Conservation (phyloP, 2,113 vertebrate species). For the Gasterosteus aculeatus region DNA sequence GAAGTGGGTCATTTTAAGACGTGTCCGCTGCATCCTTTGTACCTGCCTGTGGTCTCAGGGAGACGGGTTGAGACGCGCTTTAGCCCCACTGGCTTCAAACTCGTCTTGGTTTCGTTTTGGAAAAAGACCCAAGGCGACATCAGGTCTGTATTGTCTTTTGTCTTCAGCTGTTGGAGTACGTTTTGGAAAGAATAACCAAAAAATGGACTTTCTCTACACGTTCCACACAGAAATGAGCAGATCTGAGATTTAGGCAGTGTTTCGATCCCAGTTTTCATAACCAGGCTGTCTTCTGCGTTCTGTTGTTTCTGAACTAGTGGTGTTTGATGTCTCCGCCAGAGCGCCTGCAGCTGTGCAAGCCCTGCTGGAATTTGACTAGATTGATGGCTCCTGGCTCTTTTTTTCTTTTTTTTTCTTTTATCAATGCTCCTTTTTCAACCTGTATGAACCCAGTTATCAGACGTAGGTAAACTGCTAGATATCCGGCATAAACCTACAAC, state of each 20-base stretch:
- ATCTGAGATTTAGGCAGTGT: not conserved
- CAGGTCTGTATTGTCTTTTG: conserved; percentile 42
- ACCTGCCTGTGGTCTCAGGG: conserved; percentile 15
- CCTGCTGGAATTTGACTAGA: conserved; percentile 24
- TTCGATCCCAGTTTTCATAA: not conserved
- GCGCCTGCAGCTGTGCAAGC: conserved; percentile 32
- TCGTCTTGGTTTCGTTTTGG: conserved; percentile 25
- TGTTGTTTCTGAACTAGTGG: not conserved
- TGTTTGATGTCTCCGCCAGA: conserved; percentile 14
- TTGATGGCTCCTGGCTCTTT: not conserved
- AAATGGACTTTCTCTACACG: conserved; percentile 9
- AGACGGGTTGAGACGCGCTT: conserved; percentile 3
- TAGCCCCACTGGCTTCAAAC: not conserved
- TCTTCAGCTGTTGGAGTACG: conserved; percentile 61
- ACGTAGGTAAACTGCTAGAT: not conserved
- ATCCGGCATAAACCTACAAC: not conserved
- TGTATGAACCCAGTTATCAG: too few species aligned
- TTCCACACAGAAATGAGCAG: not conserved
- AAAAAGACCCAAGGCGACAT: conserved; percentile 4
- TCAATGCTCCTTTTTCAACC: too few species aligned
- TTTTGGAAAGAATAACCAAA: conserved; percentile 34
- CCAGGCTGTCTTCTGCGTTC: not conserved
- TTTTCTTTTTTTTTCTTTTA: too few species aligned
- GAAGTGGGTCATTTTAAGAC: conserved; percentile 2
- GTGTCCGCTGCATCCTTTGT: conserved; percentile 3